Evolutionary conservation across 1,140 invertebrate genomes (phyloP), one percentile per base, ranked within the genome.

Genomic region (Dendroctonus ponderosae): DNA sequence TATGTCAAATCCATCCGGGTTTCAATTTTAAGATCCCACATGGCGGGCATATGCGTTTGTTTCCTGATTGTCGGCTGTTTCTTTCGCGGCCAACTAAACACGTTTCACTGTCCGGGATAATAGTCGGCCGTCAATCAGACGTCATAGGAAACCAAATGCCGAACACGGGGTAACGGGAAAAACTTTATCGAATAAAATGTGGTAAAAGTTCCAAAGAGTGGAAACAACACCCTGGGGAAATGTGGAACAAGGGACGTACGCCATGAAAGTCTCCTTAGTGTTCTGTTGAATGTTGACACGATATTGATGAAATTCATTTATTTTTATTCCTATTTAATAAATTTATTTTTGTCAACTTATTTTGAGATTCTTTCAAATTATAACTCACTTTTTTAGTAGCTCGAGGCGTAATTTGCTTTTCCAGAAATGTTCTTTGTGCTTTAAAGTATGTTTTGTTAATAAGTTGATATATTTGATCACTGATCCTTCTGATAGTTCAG

Each of bases 1-100:
- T 46, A 9, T 11, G 44, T 46, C 44, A 12, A 46, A 46, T 9
- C 9, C 44, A 12, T 9, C 44, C 9, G 44, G 44, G 44, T 46
- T 26, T 26, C 26, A 26, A 26, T 26, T 26, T 26, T 26, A 26
- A 26, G 38, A 14, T 56, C 53, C 37, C 53, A 56, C 37, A 56
- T 56, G 53, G 53, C 53, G 26, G 53, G 53, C 53, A 56, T 39
- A 52, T 52, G 53, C 53, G 53, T 56, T 56, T 56, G 50, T 52
- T 52, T 52, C 37, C 12, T 37, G 50, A 52, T 52, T 26, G 53
- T 56, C 53, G 53, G 53, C 39, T 56, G 53, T 56, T 56, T 56
- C 39, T 41, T 56, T 56, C 53, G 26, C 15, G 41, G 39, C 40
- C 56, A 26, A 43, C 14, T 43, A 43, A 43, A 58, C 40, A 58